A percentile compares a stretch with the other conserved stretches of the same genome.
Conservation (phyloP, 1,140 invertebrate genomes). For the Trichogramma pretiosum region DNA sequence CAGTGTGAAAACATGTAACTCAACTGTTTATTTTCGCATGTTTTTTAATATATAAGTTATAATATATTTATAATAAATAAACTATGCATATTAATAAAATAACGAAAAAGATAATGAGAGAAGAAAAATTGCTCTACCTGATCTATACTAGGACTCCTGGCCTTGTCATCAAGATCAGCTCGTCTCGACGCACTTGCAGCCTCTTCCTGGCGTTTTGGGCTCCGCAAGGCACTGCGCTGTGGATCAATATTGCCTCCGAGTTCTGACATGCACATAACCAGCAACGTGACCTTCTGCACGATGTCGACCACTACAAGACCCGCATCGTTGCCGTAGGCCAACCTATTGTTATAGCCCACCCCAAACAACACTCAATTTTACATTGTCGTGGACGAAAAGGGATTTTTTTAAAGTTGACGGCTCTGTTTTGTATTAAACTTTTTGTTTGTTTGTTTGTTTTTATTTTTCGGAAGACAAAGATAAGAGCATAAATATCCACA, state of each 20-base stretch:
- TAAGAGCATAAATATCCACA: too few relatives aligned
- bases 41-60: too few relatives aligned
- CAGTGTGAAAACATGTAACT: too few relatives aligned
- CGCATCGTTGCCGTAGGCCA: constrained; percentile 93
- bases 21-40: too few relatives aligned
- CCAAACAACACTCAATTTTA: too few relatives aligned
- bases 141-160: constrained; percentile 80
- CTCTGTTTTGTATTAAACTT: too few relatives aligned
- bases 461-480: too few relatives aligned
- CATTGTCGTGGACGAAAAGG: too few relatives aligned
- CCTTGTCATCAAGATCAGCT: constrained; percentile 56
- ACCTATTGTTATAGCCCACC: constrained; percentile 56
- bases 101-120: constrained; percentile 16
- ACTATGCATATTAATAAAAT: background rate
- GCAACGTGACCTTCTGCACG: constrained; percentile 79
- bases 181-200: constrained; percentile 21
- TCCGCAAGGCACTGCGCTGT: constrained; percentile 74
- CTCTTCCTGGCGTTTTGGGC: constrained; percentile 61
- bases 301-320: constrained; percentile 91
- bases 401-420: too few relatives aligned
- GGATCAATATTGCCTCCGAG: constrained; percentile 83
- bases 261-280: constrained; percentile 76
- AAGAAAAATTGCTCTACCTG: constrained; percentile 60
- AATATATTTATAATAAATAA: background rate
- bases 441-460: too few relatives aligned